A percentile compares a stretch with the other conserved stretches of the same genome.
phyloP scores from a whole-genome alignment of 2,888 invertebrate species.

The Trissoscelio sp. region DNA sequence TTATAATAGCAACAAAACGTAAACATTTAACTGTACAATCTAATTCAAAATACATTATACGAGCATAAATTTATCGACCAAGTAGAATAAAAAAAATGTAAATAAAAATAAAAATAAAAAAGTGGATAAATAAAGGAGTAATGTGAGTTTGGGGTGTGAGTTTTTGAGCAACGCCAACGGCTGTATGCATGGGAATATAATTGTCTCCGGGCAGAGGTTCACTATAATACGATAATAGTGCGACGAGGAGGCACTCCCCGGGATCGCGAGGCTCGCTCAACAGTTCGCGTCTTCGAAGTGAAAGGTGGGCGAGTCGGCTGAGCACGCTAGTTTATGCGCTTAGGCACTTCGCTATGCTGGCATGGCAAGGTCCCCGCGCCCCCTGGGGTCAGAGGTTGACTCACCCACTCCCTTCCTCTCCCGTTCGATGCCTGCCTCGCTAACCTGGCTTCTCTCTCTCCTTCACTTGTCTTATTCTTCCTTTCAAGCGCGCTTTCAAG shows the following conservation, averaged over 20 bases:
- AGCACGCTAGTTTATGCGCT: constrained; percentile 76
- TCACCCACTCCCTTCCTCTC: constrained; percentile 78
- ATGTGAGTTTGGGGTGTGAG: constrained; percentile 47
- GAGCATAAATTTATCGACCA: too few relatives aligned
- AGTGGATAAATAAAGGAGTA: background rate
- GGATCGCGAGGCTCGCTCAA: constrained; percentile 68
- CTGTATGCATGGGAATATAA: constrained; percentile 72
- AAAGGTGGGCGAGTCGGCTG: constrained; percentile 81
- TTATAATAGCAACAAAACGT: too few relatives aligned
- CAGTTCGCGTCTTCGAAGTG: constrained; percentile 80
- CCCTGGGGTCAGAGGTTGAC: constrained; percentile 82
- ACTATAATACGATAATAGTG: constrained; percentile 81
- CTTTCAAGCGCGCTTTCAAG: constrained; percentile 66
- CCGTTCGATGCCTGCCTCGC: constrained; percentile 42
- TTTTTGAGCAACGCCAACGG: constrained; percentile 37
- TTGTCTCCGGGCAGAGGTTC: constrained; percentile 76
- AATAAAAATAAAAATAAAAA: too few relatives aligned
- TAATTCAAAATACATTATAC: too few relatives aligned
- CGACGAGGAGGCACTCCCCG: constrained; percentile 72
- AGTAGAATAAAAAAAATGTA: too few relatives aligned
- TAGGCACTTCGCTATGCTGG: constrained; percentile 74
- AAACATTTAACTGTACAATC: too few relatives aligned
- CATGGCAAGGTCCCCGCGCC: constrained; percentile 81
- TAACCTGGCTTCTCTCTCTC: constrained; percentile 65
- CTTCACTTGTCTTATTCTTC: constrained; percentile 68